Conservation (phyloP, 1,140 invertebrate species). For the Steinernema khuongi region DNA sequence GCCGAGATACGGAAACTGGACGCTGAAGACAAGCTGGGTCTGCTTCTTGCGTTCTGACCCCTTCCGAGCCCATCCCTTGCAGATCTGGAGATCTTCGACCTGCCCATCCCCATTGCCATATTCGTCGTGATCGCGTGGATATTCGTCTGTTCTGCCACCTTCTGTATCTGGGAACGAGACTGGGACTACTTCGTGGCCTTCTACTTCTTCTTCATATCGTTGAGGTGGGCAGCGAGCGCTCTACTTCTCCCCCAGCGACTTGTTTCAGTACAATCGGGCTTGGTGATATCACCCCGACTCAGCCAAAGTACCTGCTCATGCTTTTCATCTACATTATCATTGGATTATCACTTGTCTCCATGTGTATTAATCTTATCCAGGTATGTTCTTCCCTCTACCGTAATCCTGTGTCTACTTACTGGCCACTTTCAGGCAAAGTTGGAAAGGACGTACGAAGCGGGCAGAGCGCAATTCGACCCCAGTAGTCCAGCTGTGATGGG, state of each 20-base stretch:
- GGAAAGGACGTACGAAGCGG: constrained; percentile 43
- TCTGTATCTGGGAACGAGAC: constrained; percentile 65
- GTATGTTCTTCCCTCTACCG: constrained; percentile 63
- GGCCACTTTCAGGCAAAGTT: constrained; percentile 40
- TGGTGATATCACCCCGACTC: constrained; percentile 56
- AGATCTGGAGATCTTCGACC: constrained; percentile 48
- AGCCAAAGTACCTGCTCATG: constrained; percentile 82
- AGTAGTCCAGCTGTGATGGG: constrained; percentile 24
- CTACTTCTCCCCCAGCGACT: not conserved
- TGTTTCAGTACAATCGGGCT: constrained; percentile 48
- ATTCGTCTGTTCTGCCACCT: constrained; percentile 46
- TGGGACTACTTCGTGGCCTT: constrained; percentile 81
- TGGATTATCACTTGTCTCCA: constrained; percentile 84
- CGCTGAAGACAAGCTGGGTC: constrained; percentile 44
- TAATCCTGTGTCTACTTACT: constrained; percentile 22
- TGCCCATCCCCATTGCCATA: constrained; percentile 46
- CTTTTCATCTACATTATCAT: constrained; percentile 88
- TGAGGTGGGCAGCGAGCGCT: constrained; percentile 29
- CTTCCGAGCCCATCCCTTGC: constrained; percentile 22
- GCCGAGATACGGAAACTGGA: constrained; percentile 44
- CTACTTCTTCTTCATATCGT: constrained; percentile 82
- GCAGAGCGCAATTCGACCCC: constrained; percentile 16
- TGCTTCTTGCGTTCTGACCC: constrained; percentile 20
- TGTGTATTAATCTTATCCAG: constrained; percentile 94
- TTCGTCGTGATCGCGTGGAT: constrained; percentile 49